Evolutionary conservation across 2,113 vertebrate species (phyloP).

Genomic region (Microcebus tavaratra): DNA sequence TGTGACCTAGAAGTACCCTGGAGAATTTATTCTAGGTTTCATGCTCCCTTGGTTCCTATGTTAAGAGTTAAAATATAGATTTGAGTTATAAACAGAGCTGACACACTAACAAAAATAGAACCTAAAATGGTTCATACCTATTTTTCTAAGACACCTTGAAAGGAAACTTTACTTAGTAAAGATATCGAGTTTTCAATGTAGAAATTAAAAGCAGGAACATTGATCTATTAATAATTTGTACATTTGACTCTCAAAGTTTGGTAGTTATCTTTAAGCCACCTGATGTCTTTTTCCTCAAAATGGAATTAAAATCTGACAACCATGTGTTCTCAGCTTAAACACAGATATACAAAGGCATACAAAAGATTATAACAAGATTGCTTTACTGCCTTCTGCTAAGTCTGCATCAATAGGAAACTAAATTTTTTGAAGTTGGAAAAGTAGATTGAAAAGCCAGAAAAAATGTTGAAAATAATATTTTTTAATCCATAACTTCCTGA

Average conservation of each 20-base stretch:
- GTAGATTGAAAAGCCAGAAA: slow-evolving; percentile 32
- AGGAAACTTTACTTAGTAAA: slow-evolving; percentile 47
- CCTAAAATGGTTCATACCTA: background rate
- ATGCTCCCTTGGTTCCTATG: slow-evolving; percentile 34
- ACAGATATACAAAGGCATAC: background rate
- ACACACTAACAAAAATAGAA: slow-evolving; percentile 32
- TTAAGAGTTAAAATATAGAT: slow-evolving; percentile 55
- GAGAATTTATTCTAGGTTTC: slow-evolving; percentile 40
- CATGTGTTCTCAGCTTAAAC: slow-evolving; percentile 27
- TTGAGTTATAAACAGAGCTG: slow-evolving; percentile 41
- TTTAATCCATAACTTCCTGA: background rate
- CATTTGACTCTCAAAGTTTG: background rate
- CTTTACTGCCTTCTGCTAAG: background rate
- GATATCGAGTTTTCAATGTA: slow-evolving; percentile 18
- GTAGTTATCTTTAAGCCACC: background rate
- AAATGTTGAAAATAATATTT: background rate
- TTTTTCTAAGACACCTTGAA: slow-evolving; percentile 36
- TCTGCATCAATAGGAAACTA: background rate
- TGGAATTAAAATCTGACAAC: slow-evolving; percentile 3
- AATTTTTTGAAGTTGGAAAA: background rate
- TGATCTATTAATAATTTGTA: slow-evolving; percentile 36
- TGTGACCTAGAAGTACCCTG: background rate
- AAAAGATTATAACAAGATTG: background rate
- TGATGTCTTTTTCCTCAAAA: slow-evolving; percentile 48
- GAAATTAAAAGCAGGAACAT: background rate